Percentiles rank a stretch among this genome's conserved stretches.
These are phyloP conservation scores for Euwallacea fornicatus DNA, from an alignment of 1,140 invertebrate genomes.

Conservation along the genomic window DNA sequence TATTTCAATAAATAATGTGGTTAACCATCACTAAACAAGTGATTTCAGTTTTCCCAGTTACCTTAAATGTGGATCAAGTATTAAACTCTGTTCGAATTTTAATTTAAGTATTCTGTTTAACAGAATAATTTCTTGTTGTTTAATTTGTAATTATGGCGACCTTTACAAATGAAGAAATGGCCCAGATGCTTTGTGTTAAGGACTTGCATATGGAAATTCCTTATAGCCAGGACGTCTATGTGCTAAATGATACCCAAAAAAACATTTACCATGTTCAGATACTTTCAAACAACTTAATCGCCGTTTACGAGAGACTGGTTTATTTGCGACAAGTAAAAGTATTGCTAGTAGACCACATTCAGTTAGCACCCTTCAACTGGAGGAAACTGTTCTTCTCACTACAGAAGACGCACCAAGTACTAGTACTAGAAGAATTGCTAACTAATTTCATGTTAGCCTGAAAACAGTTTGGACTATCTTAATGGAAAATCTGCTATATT, in stretches of 20 bases:
- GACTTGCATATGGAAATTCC: too few species aligned
- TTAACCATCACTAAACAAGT: neutral
- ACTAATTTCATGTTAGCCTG: neutral
- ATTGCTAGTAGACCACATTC: neutral
- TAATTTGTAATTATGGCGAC: neutral
- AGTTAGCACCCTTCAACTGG: neutral
- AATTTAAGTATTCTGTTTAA: neutral
- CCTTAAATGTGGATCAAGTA: neutral
- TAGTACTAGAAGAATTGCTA: neutral
- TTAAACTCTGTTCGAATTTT: conserved; percentile 1
- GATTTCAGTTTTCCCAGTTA: neutral
- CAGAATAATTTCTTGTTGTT: conserved; percentile 2
- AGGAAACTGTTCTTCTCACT: neutral
- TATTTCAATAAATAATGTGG: neutral
- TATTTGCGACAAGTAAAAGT: neutral
- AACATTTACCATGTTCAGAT: too few species aligned
- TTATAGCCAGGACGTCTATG: too few species aligned
- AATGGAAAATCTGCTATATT: neutral
- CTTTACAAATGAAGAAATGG: too few species aligned
- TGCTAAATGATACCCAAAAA: too few species aligned
- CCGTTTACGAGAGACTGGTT: neutral
- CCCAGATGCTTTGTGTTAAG: too few species aligned
- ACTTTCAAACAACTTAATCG: too few species aligned
- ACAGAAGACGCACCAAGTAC: neutral
- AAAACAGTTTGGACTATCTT: conserved; percentile 1